phyloP scores from a whole-genome alignment of 2,888 invertebrate genomes.

The Chalcis sispes region DNA sequence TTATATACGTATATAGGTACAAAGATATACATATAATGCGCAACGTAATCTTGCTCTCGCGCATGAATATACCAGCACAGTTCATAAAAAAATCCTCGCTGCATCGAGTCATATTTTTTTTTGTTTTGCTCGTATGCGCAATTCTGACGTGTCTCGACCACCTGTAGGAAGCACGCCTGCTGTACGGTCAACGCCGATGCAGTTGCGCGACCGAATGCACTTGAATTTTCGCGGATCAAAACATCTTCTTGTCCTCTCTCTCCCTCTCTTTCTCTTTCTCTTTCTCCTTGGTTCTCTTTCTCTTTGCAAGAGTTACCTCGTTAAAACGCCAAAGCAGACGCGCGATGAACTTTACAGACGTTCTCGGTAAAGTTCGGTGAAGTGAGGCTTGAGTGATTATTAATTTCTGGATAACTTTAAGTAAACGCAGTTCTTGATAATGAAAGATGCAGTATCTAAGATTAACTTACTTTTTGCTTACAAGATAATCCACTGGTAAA shows the following conservation, averaged over 20 bases:
- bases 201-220: not conserved
- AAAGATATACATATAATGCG: too few species aligned
- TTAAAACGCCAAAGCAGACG: constrained; percentile 16
- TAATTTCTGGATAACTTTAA: constrained; percentile 13
- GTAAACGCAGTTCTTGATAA: not conserved
- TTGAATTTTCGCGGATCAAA: constrained; percentile 20
- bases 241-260: not conserved
- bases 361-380: constrained; percentile 1
- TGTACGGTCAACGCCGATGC: not conserved
- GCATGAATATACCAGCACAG: too few species aligned
- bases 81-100: too few species aligned
- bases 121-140: too few species aligned
- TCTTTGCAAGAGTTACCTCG: constrained; percentile 7
- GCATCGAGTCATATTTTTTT: too few species aligned
- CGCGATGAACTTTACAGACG: constrained; percentile 5
- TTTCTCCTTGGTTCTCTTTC: too few species aligned
- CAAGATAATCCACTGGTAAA: too few species aligned
- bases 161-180: constrained; percentile 25
- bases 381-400: constrained; percentile 3
- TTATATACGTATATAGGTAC: too few species aligned
- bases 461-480: not conserved
- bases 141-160: constrained; percentile 16
- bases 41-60: too few species aligned
- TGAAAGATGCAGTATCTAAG: not conserved
- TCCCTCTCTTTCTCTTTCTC: too few species aligned